A percentile compares a stretch with the other conserved stretches of the same genome.
These are phyloP conservation scores for Drosophila guanche DNA, from an alignment of 1,140 invertebrate genomes.

Conservation along the genomic window DNA sequence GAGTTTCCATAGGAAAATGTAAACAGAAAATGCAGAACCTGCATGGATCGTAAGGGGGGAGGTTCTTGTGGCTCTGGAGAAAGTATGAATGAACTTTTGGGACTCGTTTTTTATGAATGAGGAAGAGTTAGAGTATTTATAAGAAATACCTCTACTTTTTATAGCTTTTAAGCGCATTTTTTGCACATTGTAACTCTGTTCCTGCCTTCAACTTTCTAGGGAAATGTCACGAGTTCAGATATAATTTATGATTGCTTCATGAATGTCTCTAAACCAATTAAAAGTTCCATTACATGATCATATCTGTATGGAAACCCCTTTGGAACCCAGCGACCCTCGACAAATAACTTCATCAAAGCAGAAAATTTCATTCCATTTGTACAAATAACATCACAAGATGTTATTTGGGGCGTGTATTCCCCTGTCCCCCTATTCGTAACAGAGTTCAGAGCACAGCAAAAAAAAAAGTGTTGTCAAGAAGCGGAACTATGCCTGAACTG, in stretches of 20 bases:
- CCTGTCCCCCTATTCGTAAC: conserved; percentile 1
- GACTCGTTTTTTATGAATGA: no score
- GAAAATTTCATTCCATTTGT: conserved; percentile 53
- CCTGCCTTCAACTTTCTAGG: background rate
- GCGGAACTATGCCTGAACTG: conserved; percentile 72
- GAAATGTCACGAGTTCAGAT: no score
- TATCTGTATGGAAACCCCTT: conserved; percentile 13
- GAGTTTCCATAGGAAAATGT: conserved; percentile 37
- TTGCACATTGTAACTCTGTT: background rate
- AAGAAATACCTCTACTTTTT: no score
- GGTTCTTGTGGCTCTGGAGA: background rate
- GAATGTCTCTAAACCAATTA: conserved; percentile 47
- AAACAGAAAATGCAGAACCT: conserved; percentile 5
- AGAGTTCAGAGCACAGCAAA: conserved; percentile 50
- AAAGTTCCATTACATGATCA: conserved; percentile 52
- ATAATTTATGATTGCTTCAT: no score
- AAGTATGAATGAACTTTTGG: conserved; percentile 9
- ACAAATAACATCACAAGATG: conserved; percentile 43
- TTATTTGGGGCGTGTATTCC: conserved; percentile 28
- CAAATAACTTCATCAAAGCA: conserved; percentile 72
- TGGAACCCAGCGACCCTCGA: conserved; percentile 51
- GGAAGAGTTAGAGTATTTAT: no score
- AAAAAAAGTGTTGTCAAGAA: conserved; percentile 40
- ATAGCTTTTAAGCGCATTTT: no score
- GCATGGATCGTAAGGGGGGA: conserved; percentile 3